Conservation (phyloP, 2,797 vertebrate genomes). For the Salarias fasciatus region DNA sequence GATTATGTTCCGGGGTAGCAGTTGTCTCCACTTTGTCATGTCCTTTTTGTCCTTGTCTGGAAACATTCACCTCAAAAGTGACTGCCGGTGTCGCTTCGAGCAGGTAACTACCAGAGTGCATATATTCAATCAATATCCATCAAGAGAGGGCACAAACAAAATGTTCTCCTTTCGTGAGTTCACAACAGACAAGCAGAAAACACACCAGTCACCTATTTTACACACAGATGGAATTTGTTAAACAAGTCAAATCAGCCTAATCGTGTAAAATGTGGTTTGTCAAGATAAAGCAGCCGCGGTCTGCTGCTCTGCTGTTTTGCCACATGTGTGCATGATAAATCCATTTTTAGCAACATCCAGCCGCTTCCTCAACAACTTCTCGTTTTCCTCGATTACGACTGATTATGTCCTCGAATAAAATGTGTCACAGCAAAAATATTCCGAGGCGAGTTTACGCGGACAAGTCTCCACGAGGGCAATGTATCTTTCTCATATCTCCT, state of each 20-base stretch:
- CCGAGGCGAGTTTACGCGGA: conserved; percentile 51
- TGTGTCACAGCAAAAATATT: conserved; percentile 43
- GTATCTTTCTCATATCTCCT: conserved; percentile 42
- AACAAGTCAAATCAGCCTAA: conserved; percentile 5
- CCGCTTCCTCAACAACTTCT: conserved; percentile 41
- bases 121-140: conserved; percentile 72
- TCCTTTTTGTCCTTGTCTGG: conserved; percentile 62
- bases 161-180: conserved; percentile 59
- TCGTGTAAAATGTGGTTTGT: conserved; percentile 26
- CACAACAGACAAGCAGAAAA: conserved; percentile 49
- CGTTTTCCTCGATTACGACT: conserved; percentile 60
- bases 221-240: conserved; percentile 42
- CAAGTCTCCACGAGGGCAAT: conserved; percentile 26
- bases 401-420: conserved; percentile 57
- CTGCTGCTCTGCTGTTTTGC: conserved; percentile 20
- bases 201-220: conserved; percentile 53
- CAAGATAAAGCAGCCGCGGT: conserved; percentile 34
- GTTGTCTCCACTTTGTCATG: conserved; percentile 35
- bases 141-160: conserved; percentile 62
- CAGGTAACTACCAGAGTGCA: conserved; percentile 58
- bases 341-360: conserved; percentile 47
- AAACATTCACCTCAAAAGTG: conserved; percentile 53
- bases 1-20: conserved; percentile 50
- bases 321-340: conserved; percentile 29
- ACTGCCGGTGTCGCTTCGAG: conserved; percentile 45